A percentile compares a stretch with the other conserved stretches of the same genome.
Conservation (phyloP, 2,113 vertebrate species). For the Empidonax traillii region DNA sequence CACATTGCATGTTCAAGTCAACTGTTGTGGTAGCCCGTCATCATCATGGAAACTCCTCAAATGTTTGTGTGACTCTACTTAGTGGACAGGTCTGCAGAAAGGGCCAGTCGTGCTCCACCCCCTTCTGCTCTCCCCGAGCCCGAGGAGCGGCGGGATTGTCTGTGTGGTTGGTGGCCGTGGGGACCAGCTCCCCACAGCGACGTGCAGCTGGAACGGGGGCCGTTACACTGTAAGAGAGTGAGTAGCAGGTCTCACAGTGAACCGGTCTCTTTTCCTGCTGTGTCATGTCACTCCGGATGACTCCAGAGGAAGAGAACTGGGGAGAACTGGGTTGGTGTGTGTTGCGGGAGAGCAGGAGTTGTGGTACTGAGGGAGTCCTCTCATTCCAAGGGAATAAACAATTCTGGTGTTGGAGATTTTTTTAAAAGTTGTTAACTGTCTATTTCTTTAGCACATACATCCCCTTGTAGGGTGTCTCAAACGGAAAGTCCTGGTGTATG, state of each 20-base stretch:
- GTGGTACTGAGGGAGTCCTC: neutral
- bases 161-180: rapidly evolving
- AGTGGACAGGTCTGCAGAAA: neutral
- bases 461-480: neutral
- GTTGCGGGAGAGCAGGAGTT: neutral
- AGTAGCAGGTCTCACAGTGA: conserved; percentile 98
- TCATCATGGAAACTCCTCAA: rapidly evolving
- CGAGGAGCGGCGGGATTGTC: neutral
- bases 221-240: conserved; percentile 99
- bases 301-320: neutral
- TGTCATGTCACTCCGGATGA: conserved; percentile 46
- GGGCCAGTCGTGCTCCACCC: rapidly evolving
- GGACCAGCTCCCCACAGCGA: neutral
- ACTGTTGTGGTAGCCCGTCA: rapidly evolving
- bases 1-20: neutral
- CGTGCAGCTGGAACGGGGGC: conserved; percentile 88
- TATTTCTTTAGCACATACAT: neutral
- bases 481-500: neutral
- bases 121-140: neutral
- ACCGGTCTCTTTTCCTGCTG: conserved; percentile 98
- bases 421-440: neutral
- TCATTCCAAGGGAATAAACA: neutral
- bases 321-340: neutral
- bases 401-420: neutral
- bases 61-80: rapidly evolving